Conservation (phyloP, 2,797 vertebrate species). For the Mionectes olivaceus region DNA sequence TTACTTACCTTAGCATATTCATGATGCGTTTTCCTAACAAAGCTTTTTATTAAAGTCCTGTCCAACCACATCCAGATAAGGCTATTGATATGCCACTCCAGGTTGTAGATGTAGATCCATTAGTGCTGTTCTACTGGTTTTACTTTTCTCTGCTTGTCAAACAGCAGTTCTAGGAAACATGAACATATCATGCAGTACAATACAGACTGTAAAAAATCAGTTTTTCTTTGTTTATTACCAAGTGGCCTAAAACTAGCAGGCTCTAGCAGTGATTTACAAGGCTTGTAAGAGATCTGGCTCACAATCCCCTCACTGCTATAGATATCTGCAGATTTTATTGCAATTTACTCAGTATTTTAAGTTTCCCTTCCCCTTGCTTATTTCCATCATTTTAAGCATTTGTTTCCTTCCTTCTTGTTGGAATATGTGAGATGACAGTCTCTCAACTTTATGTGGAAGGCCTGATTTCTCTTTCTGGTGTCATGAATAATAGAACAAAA, state of each 20-base stretch:
- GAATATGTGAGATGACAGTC: neutral
- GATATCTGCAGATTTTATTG: neutral
- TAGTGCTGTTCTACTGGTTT: neutral
- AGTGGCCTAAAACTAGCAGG: neutral
- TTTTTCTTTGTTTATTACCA: neutral
- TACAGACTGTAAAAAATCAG: neutral
- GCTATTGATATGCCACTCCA: accelerated
- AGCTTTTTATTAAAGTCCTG: neutral
- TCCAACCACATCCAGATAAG: neutral
- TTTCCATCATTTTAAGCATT: neutral
- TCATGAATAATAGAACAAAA: constrained; percentile 73
- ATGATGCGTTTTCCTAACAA: neutral
- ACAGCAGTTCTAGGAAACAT: neutral
- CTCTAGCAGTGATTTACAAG: neutral
- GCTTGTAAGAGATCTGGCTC: neutral
- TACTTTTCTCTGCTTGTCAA: neutral
- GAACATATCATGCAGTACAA: neutral
- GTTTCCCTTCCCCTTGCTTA: neutral
- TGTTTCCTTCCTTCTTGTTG: neutral
- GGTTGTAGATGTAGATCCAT: neutral
- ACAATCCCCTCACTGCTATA: neutral
- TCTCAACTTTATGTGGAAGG: constrained; percentile 22
- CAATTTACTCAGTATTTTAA: neutral
- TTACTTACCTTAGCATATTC: neutral
- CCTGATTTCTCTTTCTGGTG: constrained; percentile 34